Evolutionary conservation across 2,888 invertebrate species (phyloP).

Genomic region (Oscheius sp.): DNA sequence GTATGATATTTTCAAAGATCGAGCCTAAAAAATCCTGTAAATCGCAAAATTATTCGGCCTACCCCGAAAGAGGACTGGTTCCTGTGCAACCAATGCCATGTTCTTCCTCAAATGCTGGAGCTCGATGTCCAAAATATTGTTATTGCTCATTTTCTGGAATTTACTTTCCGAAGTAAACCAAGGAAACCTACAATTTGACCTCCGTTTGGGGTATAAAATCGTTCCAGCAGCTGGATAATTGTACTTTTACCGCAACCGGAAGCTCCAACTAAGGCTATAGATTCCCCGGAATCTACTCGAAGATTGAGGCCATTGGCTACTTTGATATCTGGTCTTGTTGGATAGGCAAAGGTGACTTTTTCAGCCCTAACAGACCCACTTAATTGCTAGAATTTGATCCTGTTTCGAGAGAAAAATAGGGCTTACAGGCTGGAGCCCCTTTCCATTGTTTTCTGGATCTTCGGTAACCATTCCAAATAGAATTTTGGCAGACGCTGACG

Average conservation of each 20-base stretch:
- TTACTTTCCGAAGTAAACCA: not conserved
- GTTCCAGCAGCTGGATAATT: conserved; percentile 73
- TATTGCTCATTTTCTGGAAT: conserved; percentile 52
- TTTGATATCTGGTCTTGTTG: conserved; percentile 79
- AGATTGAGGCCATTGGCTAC: conserved; percentile 31
- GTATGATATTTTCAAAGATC: conserved; percentile 50
- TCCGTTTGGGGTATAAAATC: conserved; percentile 72
- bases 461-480: conserved; percentile 21
- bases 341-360: conserved; percentile 85
- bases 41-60: no score
- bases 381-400: conserved; percentile 38
- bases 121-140: conserved; percentile 44
- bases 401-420: no score
- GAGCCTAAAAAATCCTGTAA: no score
- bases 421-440: conserved; percentile 20
- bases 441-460: not conserved
- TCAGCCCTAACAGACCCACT: conserved; percentile 81
- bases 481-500: conserved; percentile 27
- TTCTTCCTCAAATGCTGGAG: conserved; percentile 51
- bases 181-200: conserved; percentile 69
- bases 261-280: conserved; percentile 74
- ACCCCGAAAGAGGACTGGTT: no score
- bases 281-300: conserved; percentile 40
- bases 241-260: conserved; percentile 75
- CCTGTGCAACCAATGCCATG: conserved; percentile 62